Evolutionary conservation across 2,113 vertebrate species (phyloP), one percentile per base, ranked within the genome.

Genomic region (Marmota flaviventris): DNA sequence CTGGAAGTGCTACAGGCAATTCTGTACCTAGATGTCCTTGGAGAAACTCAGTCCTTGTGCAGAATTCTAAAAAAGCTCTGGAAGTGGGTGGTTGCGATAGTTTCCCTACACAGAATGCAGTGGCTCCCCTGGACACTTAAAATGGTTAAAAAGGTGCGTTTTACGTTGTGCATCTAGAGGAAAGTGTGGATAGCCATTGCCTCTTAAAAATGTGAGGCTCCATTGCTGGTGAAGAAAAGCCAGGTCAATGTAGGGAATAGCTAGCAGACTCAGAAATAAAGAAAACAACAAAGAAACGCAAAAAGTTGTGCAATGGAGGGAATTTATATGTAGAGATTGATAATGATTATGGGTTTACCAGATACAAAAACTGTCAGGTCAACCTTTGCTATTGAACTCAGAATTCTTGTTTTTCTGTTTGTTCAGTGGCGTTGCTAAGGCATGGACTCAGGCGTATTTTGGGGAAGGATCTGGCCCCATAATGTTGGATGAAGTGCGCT

Each of bases 401-500:
- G 42, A 91, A 29, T 85, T 32, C 9, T 79, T 39, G 5, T 90
- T 89, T 11, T 94, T 92, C 0, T 56, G 1, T 97, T 93, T 97
- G 13, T 2, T 63, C 92, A 99, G 99, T 11, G 99, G 99, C 48
- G 94, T 99, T 61, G 99, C 99, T 58, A 99, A 98, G 97, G 99
- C 99, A 0, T 99, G 99, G 99, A 97, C 97, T 89, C 98, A 98
- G 93, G 99, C 99, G 10, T 96, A 99, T 98, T 99, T 99, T 97
- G 99, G 99, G 58, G 99, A 99, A 98, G 99, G 99, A 32, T 98
- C 98, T 1, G 99, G 99, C 27, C 99, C 98, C 0, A 98, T 99
- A 89, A 97, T 99, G 97, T 97, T 99, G 98, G 99, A 99, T n/a
- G 99, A 99, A 96, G 99, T 99, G 61, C 98, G 73, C 13, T 99